Conservation (phyloP, 2,113 vertebrate genomes). For the Podiceps cristatus region DNA sequence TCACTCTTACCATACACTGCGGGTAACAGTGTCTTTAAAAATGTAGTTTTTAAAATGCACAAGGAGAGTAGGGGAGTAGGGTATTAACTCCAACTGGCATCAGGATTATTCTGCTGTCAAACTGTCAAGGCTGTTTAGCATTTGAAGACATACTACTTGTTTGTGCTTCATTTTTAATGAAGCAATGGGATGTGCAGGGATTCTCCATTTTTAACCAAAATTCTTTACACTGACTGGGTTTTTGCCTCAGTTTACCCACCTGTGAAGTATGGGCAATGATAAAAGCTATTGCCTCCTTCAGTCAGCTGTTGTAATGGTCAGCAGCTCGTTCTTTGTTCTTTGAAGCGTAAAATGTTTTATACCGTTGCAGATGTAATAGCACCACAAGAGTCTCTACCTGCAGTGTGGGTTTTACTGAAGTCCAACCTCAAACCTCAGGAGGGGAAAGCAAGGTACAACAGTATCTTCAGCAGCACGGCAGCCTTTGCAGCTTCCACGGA, state of each 20-base stretch:
- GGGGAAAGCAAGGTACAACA: neutral
- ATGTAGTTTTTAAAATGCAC: accelerated
- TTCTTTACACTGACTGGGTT: neutral
- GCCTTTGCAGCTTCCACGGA: neutral
- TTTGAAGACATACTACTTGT: neutral
- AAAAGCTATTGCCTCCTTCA: neutral
- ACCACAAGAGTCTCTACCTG: neutral
- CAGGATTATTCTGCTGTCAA: neutral
- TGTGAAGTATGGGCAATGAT: neutral
- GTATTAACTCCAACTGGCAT: neutral
- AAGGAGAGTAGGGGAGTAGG: neutral
- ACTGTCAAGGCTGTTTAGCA: neutral
- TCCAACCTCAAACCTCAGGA: neutral
- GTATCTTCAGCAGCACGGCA: neutral
- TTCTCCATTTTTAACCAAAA: neutral
- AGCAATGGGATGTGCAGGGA: neutral
- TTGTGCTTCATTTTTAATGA: neutral
- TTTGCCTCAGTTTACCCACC: neutral
- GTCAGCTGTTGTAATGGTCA: neutral
- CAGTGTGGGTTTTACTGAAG: neutral
- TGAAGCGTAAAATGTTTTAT: neutral
- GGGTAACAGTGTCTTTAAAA: neutral
- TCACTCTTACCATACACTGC: neutral
- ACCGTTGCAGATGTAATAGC: neutral
- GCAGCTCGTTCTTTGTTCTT: neutral